Evolutionary conservation across 2,113 vertebrate species (phyloP).

Genomic region (Pollachius pollachius): DNA sequence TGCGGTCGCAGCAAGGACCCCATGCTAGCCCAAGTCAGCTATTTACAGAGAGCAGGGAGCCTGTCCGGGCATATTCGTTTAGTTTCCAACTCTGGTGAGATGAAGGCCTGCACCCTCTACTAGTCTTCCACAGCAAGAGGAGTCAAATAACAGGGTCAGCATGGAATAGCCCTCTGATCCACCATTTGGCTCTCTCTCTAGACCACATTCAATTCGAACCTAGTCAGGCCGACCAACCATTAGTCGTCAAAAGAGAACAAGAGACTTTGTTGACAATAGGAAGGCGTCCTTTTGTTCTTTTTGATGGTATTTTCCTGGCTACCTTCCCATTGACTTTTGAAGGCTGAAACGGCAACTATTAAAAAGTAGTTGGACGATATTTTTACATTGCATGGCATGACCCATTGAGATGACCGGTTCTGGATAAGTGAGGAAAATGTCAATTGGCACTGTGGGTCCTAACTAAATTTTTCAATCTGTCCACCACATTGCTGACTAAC

Average conservation of each 20-base stretch:
- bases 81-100: constrained; percentile 18
- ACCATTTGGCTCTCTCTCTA: constrained; percentile 12
- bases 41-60: constrained; percentile 43
- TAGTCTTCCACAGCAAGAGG: constrained; percentile 10
- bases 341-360: constrained; percentile 4
- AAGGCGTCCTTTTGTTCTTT: constrained; percentile 9
- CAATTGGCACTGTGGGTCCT: neutral
- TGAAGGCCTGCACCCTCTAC: constrained; percentile 28
- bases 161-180: constrained; percentile 4
- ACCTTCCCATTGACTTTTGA: constrained; percentile 34
- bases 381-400: too few species aligned
- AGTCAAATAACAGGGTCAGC: constrained; percentile 24
- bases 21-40: constrained; percentile 41
- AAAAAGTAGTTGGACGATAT: too few species aligned
- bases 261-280: constrained; percentile 31
- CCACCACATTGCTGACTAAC: constrained; percentile 48
- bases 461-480: neutral
- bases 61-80: constrained; percentile 32
- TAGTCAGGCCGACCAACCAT: constrained; percentile 34
- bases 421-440: neutral
- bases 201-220: constrained; percentile 19
- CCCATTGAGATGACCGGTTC: too few species aligned
- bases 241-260: constrained; percentile 33
- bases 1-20: constrained; percentile 55
- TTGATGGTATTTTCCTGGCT: constrained; percentile 29